These are phyloP conservation scores for Dendrocincla fuliginosa DNA, from an alignment of 2,797 vertebrate genomes.

Conservation along the genomic window DNA sequence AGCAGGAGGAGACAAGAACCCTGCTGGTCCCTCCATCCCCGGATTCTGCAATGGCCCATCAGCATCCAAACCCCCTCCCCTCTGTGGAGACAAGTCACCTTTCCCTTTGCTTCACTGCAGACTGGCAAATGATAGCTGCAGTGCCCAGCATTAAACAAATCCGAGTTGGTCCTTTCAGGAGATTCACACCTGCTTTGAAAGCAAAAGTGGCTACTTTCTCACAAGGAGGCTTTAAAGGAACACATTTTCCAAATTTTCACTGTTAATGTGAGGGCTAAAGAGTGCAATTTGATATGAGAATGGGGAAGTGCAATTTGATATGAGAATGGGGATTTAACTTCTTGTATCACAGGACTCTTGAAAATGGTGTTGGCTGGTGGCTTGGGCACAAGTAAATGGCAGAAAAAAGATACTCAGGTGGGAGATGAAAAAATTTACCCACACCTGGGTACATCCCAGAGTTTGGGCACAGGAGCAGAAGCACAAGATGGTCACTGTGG, in stretches of 20 bases:
- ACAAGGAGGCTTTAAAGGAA: background rate
- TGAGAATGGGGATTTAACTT: background rate
- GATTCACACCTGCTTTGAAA: background rate
- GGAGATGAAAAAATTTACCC: background rate
- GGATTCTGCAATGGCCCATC: rapidly evolving
- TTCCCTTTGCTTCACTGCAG: background rate
- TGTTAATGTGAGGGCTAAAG: background rate
- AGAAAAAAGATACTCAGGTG: background rate
- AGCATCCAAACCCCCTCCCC: background rate
- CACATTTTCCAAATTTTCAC: background rate
- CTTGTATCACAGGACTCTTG: background rate
- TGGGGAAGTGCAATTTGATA: background rate
- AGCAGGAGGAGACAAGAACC: background rate
- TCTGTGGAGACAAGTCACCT: background rate
- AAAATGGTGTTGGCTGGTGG: rapidly evolving
- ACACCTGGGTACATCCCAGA: background rate
- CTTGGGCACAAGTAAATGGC: background rate
- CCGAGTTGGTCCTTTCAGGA: background rate
- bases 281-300: background rate
- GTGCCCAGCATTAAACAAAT: background rate
- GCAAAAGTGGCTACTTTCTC: background rate
- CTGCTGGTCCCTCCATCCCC: background rate
- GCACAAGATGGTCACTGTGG: background rate
- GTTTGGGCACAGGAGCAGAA: background rate
- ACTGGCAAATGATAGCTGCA: rapidly evolving